Base-by-base conservation (phyloP, 2,888 invertebrate genomes). In the Apotomis betuletana region DNA sequence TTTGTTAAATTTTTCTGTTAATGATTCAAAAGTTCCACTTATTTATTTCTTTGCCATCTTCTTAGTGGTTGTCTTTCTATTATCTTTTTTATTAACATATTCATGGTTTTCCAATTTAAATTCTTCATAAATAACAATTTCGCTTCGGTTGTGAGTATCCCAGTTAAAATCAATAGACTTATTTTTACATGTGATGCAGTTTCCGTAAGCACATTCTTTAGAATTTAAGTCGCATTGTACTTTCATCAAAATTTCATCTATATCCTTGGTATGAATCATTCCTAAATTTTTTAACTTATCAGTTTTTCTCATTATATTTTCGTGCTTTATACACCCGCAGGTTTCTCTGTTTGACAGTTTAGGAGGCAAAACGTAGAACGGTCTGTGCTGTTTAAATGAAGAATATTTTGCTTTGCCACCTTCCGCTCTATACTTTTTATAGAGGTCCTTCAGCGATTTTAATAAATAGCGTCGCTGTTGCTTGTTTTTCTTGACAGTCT, bases 21-120 rank as follows among this genome's bases (percentile, higher is more conserved):
- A 51, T 51, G 57, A 27, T 63, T 63, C 38, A 51, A 63, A 51
- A 38, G 49, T 13, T 51, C 41, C 51, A 55, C 55, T 62, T 52
- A 55, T 57, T 57, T 27, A 41, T 69, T 55, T 13, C 36, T 62
- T 61, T 44, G 51, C 36, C 51, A 49, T 60, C 13, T 60, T 68
- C 13, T 13, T 59, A 6, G 38, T 44, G 5, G 38, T 13, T 51
- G 58, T n/a, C 60, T 61, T 61, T 63, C 36, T 55, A 15, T n/a
- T 62, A 63, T 69, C 62, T 13, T 13, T 52, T 10, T 15, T 51
- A 15, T 58, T 69, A 13, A 15, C 41, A 38, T 52, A 57, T 36
- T 62, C 69, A 57, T 12, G 6, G 13, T 9, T 51, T 46, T 62
- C 58, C 52, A 9, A 36, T 52, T 9, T 10, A 44, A 59, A 64